Evolutionary conservation across 2,888 invertebrate genomes (phyloP).

Genomic region (Lasioglossum malachurum): DNA sequence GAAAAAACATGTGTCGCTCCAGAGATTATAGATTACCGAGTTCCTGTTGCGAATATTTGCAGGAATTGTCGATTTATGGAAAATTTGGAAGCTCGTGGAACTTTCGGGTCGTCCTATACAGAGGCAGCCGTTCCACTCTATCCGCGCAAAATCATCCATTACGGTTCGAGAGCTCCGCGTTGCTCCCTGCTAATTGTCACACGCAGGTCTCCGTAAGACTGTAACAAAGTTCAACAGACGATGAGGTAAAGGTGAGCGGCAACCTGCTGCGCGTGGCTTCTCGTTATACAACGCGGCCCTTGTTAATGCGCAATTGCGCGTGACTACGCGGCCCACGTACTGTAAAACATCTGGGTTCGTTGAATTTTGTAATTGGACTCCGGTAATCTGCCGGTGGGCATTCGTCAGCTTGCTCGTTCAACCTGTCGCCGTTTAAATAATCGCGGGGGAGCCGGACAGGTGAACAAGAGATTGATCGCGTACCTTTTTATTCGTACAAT

Average conservation of each 20-base stretch:
- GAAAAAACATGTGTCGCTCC: neutral
- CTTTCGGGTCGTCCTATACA: neutral
- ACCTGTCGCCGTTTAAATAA: neutral
- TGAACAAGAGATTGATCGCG: neutral
- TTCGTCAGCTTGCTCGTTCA: neutral
- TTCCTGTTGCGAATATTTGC: neutral
- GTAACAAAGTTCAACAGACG: conserved; percentile 55
- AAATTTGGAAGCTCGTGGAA: neutral
- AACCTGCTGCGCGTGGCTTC: conserved; percentile 38
- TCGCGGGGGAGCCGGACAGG: neutral
- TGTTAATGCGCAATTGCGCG: conserved; percentile 57
- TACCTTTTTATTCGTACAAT: no score
- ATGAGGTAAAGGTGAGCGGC: conserved; percentile 48
- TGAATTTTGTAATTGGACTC: conserved; percentile 41
- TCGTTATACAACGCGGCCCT: conserved; percentile 44
- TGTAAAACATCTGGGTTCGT: conserved; percentile 45
- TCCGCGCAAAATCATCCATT: neutral
- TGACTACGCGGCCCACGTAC: conserved; percentile 43
- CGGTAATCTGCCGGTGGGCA: neutral
- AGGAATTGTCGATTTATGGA: neutral
- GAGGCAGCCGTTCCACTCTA: neutral
- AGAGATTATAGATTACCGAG: neutral
- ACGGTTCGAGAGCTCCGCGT: neutral
- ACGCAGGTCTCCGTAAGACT: conserved; percentile 17
- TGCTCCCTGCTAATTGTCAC: conserved; percentile 15